phyloP scores from a whole-genome alignment of 2,797 vertebrate genomes.

The Pseudochromis fuscus region DNA sequence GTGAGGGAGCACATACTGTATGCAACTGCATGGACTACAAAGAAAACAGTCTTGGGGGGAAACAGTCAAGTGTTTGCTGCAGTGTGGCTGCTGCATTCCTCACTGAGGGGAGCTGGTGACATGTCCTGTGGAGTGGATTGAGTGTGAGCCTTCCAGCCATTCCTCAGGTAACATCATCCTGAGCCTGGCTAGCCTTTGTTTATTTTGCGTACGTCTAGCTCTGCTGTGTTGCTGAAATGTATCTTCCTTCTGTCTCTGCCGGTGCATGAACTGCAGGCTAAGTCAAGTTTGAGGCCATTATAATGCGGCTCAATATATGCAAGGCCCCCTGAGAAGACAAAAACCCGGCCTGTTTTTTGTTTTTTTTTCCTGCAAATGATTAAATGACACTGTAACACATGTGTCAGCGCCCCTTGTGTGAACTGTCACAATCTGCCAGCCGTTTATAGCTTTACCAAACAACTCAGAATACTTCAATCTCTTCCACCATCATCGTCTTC shows the following conservation, averaged over 20 bases:
- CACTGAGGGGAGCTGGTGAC: constrained; percentile 54
- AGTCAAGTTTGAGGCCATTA: constrained; percentile 46
- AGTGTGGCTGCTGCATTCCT: constrained; percentile 53
- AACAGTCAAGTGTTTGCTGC: constrained; percentile 43
- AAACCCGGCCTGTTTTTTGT: constrained; percentile 49
- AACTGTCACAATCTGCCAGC: constrained; percentile 62
- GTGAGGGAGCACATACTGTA: constrained; percentile 24
- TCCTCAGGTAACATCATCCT: constrained; percentile 76
- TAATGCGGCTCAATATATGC: constrained; percentile 41
- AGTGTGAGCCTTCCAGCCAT: constrained; percentile 66
- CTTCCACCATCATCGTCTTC: constrained; percentile 39
- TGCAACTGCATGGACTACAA: constrained; percentile 26
- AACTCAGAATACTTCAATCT: constrained; percentile 51
- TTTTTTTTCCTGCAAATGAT: constrained; percentile 50
- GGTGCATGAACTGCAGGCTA: constrained; percentile 44
- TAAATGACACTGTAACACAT: constrained; percentile 47
- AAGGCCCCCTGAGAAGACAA: constrained; percentile 45
- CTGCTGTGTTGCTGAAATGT: constrained; percentile 64
- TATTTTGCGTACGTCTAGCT: constrained; percentile 57
- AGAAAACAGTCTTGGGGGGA: constrained; percentile 54
- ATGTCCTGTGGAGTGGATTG: constrained; percentile 61
- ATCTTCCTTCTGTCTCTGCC: constrained; percentile 54
- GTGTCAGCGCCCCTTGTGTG: constrained; percentile 51
- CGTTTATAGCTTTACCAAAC: constrained; percentile 55
- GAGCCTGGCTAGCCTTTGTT: constrained; percentile 62